Percentiles rank a stretch among this genome's conserved stretches.
Evolutionary conservation across 2,888 invertebrate genomes (phyloP).

Genomic region (Archips xylosteana): DNA sequence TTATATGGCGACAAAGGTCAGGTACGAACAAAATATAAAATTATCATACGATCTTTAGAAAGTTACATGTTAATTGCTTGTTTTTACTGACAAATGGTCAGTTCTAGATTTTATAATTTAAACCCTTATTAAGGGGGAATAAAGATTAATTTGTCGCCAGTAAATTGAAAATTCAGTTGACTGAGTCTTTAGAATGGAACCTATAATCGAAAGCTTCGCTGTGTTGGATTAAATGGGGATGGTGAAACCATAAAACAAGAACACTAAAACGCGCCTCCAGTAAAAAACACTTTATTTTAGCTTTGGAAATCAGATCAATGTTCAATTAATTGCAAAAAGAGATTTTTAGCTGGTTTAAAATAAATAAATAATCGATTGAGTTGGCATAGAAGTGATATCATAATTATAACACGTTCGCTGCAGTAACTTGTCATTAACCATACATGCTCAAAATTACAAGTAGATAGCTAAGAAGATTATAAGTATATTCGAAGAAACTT

Average conservation of each 20-base stretch:
- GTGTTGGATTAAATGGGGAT: constrained; percentile 33
- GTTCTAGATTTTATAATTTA: constrained; percentile 36
- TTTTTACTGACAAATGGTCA: constrained; percentile 66
- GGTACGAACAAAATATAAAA: neutral
- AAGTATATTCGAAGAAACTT: too few relatives aligned
- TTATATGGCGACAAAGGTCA: neutral
- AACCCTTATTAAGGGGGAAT: constrained; percentile 26
- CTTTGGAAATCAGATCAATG: too few relatives aligned
- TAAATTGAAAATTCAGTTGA: constrained; percentile 26
- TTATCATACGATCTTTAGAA: constrained; percentile 2
- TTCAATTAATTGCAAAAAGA: too few relatives aligned
- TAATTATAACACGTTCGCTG: too few relatives aligned
- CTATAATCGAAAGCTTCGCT: constrained; percentile 19
- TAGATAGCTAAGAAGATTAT: too few relatives aligned
- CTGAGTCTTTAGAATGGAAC: constrained; percentile 21
- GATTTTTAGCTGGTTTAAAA: too few relatives aligned
- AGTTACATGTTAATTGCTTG: constrained; percentile 27
- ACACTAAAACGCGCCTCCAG: too few relatives aligned
- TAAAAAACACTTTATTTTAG: too few relatives aligned
- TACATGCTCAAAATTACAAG: too few relatives aligned
- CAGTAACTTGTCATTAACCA: too few relatives aligned
- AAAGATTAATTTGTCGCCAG: constrained; percentile 29
- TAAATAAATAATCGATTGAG: too few relatives aligned
- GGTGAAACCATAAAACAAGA: neutral
- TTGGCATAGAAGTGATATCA: too few relatives aligned